Evolutionary conservation across 2,888 invertebrate genomes (phyloP), one percentile per base, ranked within the genome.

Genomic region (Seira sanloemensis): DNA sequence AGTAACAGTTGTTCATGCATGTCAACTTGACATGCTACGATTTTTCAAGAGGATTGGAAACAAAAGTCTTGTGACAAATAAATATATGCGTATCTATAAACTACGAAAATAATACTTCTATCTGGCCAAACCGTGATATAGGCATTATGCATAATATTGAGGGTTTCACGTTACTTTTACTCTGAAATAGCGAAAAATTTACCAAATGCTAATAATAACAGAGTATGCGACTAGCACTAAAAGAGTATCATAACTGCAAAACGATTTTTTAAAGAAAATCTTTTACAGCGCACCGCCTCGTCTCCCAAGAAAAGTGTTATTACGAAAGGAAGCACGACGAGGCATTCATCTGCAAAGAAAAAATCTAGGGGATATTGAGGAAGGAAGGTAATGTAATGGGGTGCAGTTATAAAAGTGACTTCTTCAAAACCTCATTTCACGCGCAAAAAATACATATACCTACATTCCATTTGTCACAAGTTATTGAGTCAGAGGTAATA

Each of bases 401-500:
- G 72, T 72, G 77, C 82, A 82, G 81, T 82, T 82, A 82, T 75
- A 76, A 82, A 71, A 76, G 71, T 74, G 75, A 77, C 68, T 72
- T 46, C n/a, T n/a, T 82, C 77, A 82, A 83, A 83, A 83, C 83
- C 82, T 76, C 77, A 83, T 83, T 83, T 83, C 83, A 83, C 83
- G 83, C 77, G 75, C 66, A 73, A 76, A 73, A 82, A 73, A 72
- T n/a, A n/a, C n/a, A n/a, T 72, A 77, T 46, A 37, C 21, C 27
- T 12, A 50, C 50, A 50, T 71, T 79, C 72, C 79, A 79, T 73
- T 80, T 80, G 80, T 80, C 80, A 75, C 80, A 80, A 69, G 67
- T 54, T 73, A 80, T 80, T 75, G 68, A 80, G 69, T 67, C 80
- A 80, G 74, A 69, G 54, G 50, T 50, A 54, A 80, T 21, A 69